These are phyloP conservation scores for Nerophis lumbriciformis DNA, from an alignment of 2,113 vertebrate species.

Conservation along the genomic window DNA sequence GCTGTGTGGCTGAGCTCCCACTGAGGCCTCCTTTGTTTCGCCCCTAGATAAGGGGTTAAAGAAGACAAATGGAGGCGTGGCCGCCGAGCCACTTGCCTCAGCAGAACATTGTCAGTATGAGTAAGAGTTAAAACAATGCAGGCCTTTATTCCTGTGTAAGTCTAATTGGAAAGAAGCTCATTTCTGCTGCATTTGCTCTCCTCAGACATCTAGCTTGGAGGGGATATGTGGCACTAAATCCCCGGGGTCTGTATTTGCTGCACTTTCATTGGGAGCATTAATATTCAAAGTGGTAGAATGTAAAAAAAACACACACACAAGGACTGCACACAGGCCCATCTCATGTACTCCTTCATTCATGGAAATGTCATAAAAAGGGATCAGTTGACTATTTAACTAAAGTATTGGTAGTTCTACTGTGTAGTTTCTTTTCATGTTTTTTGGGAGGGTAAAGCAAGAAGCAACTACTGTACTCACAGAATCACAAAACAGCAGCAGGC, in stretches of 20 bases:
- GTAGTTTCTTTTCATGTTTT: constrained; percentile 24
- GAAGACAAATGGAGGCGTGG: constrained; percentile 63
- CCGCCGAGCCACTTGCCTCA: constrained; percentile 56
- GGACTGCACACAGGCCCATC: not conserved
- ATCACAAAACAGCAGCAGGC: constrained; percentile 58
- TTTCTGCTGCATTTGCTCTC: constrained; percentile 59
- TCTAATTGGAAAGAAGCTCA: constrained; percentile 68
- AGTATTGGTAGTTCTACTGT: constrained; percentile 11
- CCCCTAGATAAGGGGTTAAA: constrained; percentile 67
- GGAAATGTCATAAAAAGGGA: constrained; percentile 9
- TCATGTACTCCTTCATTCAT: constrained; percentile 6
- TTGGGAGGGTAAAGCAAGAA: not conserved
- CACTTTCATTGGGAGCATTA: constrained; percentile 27
- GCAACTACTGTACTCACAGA: constrained; percentile 26
- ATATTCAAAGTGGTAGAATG: constrained; percentile 30
- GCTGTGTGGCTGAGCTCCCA: constrained; percentile 45
- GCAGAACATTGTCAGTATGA: constrained; percentile 63
- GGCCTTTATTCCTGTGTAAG: constrained; percentile 56
- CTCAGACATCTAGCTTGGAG: constrained; percentile 34
- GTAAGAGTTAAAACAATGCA: constrained; percentile 72
- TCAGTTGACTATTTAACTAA: constrained; percentile 1
- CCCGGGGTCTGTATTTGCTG: constrained; percentile 28
- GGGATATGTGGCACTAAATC: constrained; percentile 45
- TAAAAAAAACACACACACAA: constrained; percentile 28
- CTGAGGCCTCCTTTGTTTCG: constrained; percentile 52